Evolutionary conservation across 23 tunicate species (phyloP).

Genomic region (Clavelina lepadiformis): DNA sequence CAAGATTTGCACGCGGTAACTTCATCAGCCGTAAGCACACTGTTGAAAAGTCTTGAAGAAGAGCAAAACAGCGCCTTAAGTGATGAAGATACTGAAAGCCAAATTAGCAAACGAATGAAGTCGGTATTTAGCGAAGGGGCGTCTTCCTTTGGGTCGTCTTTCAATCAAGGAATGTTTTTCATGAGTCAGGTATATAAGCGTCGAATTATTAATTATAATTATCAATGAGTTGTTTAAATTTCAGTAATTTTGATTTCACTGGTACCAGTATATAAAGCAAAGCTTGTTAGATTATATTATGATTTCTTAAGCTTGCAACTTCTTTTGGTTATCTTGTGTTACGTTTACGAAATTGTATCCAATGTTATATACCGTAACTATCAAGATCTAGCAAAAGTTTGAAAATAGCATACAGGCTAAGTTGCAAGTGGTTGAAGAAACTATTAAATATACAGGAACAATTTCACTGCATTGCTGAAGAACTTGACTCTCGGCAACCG

Average conservation of each 20-base stretch:
- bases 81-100: slow-evolving; percentile 68
- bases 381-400: neutral
- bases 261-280: too few relatives aligned
- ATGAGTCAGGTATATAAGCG: slow-evolving; percentile 60
- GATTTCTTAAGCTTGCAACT: neutral
- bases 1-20: slow-evolving; percentile 40
- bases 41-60: slow-evolving; percentile 51
- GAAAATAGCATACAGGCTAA: neutral
- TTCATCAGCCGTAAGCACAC: slow-evolving; percentile 42
- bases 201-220: neutral
- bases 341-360: too few relatives aligned
- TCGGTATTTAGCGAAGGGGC: slow-evolving; percentile 84
- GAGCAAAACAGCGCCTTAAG: slow-evolving; percentile 40
- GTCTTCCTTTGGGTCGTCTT: slow-evolving; percentile 52
- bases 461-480: slow-evolving; percentile 79
- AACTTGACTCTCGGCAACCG: slow-evolving; percentile 47
- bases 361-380: neutral
- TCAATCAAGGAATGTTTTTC: slow-evolving; percentile 80
- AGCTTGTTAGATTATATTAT: neutral
- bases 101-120: slow-evolving; percentile 44
- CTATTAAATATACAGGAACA: slow-evolving; percentile 35
- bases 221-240: neutral
- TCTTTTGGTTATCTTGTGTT: too few relatives aligned
- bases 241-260: too few relatives aligned
- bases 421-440: neutral